A percentile compares a stretch with the other conserved stretches of the same genome.
Conservation (phyloP, 2,888 invertebrate species). For the Hydroisotoma schaefferi region DNA sequence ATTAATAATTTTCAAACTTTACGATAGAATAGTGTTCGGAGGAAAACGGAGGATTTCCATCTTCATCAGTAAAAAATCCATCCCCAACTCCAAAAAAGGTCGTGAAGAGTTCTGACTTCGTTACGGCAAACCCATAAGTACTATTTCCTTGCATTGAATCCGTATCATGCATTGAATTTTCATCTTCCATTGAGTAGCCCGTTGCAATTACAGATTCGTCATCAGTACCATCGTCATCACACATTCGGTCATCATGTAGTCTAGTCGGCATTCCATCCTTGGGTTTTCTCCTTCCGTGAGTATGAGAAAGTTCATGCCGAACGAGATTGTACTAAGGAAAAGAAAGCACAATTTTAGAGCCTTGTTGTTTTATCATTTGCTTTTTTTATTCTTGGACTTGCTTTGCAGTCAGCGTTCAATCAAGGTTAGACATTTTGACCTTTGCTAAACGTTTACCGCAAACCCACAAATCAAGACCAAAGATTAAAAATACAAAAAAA, state of each 20-base stretch:
- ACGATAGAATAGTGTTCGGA: not conserved
- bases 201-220: not conserved
- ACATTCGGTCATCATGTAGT: not conserved
- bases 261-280: constrained; percentile 8
- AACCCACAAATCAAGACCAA: too few species aligned
- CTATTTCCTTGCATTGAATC: not conserved
- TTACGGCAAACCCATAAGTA: not conserved
- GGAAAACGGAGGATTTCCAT: not conserved
- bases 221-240: not conserved
- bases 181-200: not conserved
- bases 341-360: too few species aligned
- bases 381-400: too few species aligned
- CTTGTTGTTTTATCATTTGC: too few species aligned
- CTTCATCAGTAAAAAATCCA: not conserved
- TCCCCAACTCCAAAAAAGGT: constrained; percentile 4
- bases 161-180: not conserved
- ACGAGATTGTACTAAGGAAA: constrained; percentile 7
- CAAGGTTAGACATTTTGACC: too few species aligned
- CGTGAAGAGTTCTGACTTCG: constrained; percentile 3
- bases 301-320: constrained; percentile 9
- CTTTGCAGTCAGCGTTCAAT: too few species aligned
- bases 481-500: too few species aligned
- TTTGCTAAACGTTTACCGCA: too few species aligned
- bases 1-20: constrained; percentile 9
- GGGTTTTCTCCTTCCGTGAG: constrained; percentile 9